Conservation (phyloP, 2,888 invertebrate genomes). For the Scelioninae gen. 1 region DNA sequence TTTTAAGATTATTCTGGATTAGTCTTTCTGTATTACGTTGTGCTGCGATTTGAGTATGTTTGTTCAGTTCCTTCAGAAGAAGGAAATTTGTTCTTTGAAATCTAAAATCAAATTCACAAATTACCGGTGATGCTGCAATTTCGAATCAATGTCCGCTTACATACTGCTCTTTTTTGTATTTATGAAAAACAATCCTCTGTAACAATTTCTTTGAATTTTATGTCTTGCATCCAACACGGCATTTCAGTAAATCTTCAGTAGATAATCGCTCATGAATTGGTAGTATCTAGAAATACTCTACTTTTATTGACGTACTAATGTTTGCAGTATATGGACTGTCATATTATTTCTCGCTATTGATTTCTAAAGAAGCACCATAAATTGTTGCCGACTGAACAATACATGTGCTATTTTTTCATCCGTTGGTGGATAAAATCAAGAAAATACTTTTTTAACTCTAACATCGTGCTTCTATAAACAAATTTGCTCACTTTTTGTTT, state of each 20-base stretch:
- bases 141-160: constrained; percentile 7
- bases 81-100: background rate
- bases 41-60: constrained; percentile 6
- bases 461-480: too few species aligned
- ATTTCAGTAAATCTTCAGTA: constrained; percentile 6
- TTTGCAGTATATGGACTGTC: background rate
- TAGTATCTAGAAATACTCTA: background rate
- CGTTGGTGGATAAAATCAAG: too few species aligned
- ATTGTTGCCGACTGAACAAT: constrained; percentile 31
- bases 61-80: background rate
- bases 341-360: constrained; percentile 13
- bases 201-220: constrained; percentile 64
- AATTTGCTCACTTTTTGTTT: too few species aligned
- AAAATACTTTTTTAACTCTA: too few species aligned
- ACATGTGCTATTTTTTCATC: constrained; percentile 8
- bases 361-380: constrained; percentile 51
- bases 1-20: constrained; percentile 2
- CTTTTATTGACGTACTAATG: constrained; percentile 17
- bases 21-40: background rate
- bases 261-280: constrained; percentile 21
- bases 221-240: constrained; percentile 47
- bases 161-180: constrained; percentile 36
- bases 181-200: constrained; percentile 51
- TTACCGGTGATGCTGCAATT: constrained; percentile 15
- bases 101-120: constrained; percentile 29